A percentile compares a stretch with the other conserved stretches of the same genome.
Conservation (phyloP, 2,888 invertebrate genomes). For the Dorcus parallelipipedus region DNA sequence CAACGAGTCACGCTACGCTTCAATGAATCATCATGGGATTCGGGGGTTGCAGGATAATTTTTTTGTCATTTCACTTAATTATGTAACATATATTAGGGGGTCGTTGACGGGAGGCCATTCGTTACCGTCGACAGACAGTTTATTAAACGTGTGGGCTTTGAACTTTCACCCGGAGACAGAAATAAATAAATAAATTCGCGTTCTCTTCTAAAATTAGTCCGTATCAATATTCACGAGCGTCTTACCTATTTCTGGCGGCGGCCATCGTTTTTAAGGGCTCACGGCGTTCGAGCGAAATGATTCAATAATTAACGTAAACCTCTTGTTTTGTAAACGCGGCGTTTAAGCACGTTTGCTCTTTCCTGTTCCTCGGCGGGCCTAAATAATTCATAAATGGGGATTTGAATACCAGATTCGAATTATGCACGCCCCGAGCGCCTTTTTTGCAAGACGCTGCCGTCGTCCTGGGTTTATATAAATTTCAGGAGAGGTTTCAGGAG, state of each 20-base stretch:
- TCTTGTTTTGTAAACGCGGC: too few relatives aligned
- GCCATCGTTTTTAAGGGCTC: too few relatives aligned
- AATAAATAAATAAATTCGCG: too few relatives aligned
- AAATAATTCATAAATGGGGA: conserved; percentile 28
- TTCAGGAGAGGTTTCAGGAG: conserved; percentile 6
- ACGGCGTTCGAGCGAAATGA: too few relatives aligned
- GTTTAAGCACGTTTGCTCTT: not conserved
- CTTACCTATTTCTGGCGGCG: too few relatives aligned
- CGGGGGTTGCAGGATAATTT: conserved; percentile 18
- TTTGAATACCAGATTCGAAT: conserved; percentile 30
- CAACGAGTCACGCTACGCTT: conserved; percentile 28
- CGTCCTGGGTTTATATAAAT: conserved; percentile 4
- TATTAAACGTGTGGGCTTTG: too few relatives aligned
- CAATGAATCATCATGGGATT: conserved; percentile 22
- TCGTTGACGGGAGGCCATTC: conserved; percentile 1
- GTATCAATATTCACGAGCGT: too few relatives aligned
- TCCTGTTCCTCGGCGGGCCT: conserved; percentile 12
- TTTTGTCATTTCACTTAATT: conserved; percentile 26
- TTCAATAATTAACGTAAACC: too few relatives aligned
- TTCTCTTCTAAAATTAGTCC: too few relatives aligned
- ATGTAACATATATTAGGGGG: conserved; percentile 21
- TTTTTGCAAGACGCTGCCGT: conserved; percentile 10
- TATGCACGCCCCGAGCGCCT: conserved; percentile 22
- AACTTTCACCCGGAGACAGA: too few relatives aligned
- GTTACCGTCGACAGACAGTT: too few relatives aligned